Percentiles rank a stretch among this genome's conserved stretches.
Evolutionary conservation across 2,113 vertebrate species (phyloP).

Genomic region (Phoxinus phoxinus): DNA sequence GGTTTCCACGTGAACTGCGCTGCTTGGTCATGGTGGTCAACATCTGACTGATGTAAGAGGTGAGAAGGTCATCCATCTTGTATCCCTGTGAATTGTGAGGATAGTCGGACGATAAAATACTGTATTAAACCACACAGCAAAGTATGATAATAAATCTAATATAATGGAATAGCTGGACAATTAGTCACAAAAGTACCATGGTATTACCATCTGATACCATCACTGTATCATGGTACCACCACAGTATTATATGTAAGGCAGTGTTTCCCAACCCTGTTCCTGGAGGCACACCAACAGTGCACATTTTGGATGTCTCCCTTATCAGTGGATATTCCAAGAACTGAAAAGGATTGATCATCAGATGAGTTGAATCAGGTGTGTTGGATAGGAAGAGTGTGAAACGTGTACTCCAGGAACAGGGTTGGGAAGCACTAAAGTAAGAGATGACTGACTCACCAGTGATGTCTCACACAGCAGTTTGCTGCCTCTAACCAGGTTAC

Average conservation of each 20-base stretch:
- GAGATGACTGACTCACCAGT: slow-evolving; percentile 81
- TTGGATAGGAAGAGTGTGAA: too few species aligned
- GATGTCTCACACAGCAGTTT: slow-evolving; percentile 95
- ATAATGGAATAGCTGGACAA: background rate
- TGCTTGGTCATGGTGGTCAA: slow-evolving; percentile 94
- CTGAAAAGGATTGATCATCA: too few species aligned
- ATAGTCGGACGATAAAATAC: background rate
- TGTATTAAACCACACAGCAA: background rate
- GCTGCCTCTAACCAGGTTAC: slow-evolving; percentile 93
- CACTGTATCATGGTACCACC: background rate
- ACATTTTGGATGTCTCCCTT: too few species aligned
- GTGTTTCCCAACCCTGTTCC: too few species aligned
- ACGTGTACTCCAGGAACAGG: too few species aligned
- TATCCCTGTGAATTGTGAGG: slow-evolving; percentile 81
- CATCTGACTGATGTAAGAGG: slow-evolving; percentile 99
- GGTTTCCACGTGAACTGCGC: slow-evolving; percentile 81
- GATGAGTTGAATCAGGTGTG: too few species aligned
- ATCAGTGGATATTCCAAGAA: too few species aligned
- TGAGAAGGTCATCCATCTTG: slow-evolving; percentile 98
- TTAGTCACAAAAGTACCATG: background rate
- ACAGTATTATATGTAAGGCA: background rate
- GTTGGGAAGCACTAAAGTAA: background rate
- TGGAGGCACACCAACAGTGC: too few species aligned
- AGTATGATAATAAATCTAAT: background rate
- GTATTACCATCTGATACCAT: background rate